Percentiles rank a stretch among this genome's conserved stretches.
These are phyloP conservation scores for Phortica variegata DNA, from an alignment of 1,140 invertebrate genomes.

Conservation along the genomic window DNA sequence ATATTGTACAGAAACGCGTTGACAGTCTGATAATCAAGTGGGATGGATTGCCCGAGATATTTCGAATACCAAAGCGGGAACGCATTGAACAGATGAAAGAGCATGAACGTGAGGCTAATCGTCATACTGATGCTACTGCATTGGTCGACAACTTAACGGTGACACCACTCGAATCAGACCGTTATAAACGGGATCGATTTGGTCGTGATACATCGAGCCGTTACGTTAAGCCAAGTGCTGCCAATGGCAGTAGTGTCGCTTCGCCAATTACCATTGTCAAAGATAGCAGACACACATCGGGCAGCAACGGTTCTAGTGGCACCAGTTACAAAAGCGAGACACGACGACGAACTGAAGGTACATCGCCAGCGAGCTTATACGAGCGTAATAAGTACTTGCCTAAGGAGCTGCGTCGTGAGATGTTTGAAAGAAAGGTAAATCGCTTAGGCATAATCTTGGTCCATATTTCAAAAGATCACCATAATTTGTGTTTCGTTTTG, in stretches of 20 bases:
- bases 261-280: constrained; percentile 29
- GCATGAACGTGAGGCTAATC: constrained; percentile 80
- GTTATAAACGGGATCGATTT: constrained; percentile 57
- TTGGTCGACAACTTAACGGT: constrained; percentile 26
- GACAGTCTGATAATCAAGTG: constrained; percentile 27
- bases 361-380: background rate
- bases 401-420: constrained; percentile 62
- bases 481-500: background rate
- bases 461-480: background rate
- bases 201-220: constrained; percentile 29
- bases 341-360: background rate
- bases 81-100: constrained; percentile 90
- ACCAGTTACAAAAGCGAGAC: constrained; percentile 3
- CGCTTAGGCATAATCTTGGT: too few species aligned
- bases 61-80: constrained; percentile 94
- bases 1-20: constrained; percentile 5
- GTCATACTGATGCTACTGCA: constrained; percentile 40
- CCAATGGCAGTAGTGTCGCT: constrained; percentile 27
- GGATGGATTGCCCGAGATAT: constrained; percentile 63
- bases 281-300: constrained; percentile 11
- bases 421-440: constrained; percentile 68
- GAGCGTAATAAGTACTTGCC: constrained; percentile 18
- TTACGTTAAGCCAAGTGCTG: constrained; percentile 15
- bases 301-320: background rate
- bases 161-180: constrained; percentile 25